Evolutionary conservation across 2,113 vertebrate species (phyloP).

Genomic region (Calidris pygmaea): DNA sequence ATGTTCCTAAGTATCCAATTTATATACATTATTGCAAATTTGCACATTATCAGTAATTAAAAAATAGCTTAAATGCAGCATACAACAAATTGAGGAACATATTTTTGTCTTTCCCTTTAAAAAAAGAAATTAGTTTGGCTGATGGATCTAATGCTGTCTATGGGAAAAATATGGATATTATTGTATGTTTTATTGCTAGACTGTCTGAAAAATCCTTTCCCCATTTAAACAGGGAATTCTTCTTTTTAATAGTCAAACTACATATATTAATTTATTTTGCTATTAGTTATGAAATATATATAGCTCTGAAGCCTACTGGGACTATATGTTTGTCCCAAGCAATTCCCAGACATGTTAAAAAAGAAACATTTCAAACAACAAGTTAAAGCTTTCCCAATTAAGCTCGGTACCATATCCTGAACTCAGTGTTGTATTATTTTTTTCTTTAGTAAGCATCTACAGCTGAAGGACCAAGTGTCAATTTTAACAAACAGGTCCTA

Average conservation of each 20-base stretch:
- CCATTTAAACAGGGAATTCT: neutral
- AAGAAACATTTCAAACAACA: neutral
- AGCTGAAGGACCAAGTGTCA: conserved; percentile 18
- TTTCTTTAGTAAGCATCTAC: conserved; percentile 26
- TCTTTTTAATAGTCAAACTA: neutral
- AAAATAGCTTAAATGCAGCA: neutral
- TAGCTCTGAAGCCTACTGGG: neutral
- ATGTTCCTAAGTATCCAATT: neutral
- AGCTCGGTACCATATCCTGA: neutral
- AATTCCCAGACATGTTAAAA: neutral
- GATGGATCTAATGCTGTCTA: neutral
- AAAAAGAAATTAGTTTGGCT: neutral
- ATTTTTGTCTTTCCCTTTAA: neutral
- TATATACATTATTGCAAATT: neutral
- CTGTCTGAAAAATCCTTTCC: neutral
- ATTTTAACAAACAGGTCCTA: conserved; percentile 1
- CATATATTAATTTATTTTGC: neutral
- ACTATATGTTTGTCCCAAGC: neutral
- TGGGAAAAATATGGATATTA: neutral
- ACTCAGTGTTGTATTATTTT: neutral
- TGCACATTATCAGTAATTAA: neutral
- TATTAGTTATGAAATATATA: neutral
- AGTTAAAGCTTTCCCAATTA: neutral
- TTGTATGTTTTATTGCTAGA: neutral
- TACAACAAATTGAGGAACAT: neutral